These are phyloP conservation scores for Antrozous pallidus DNA, from an alignment of 2,797 vertebrate species.

Conservation along the genomic window DNA sequence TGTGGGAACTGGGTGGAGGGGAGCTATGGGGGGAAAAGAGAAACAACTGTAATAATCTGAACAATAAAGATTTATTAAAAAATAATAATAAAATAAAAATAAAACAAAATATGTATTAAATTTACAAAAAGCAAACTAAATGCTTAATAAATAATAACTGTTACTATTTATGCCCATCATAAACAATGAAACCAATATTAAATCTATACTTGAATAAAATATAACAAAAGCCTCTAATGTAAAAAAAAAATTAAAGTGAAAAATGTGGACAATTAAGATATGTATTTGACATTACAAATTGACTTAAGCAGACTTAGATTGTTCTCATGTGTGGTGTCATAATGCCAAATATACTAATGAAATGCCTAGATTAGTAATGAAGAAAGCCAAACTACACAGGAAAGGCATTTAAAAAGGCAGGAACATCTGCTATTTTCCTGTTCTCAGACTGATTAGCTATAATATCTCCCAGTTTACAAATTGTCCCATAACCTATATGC, in stretches of 20 bases:
- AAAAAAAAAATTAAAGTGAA: background rate
- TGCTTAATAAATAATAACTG: background rate
- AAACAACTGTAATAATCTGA: too few relatives aligned
- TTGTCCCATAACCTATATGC: background rate
- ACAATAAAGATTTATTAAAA: too few relatives aligned
- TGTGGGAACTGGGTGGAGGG: too few relatives aligned
- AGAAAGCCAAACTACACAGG: background rate
- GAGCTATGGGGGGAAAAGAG: too few relatives aligned
- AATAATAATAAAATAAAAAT: too few relatives aligned
- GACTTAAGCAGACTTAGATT: background rate
- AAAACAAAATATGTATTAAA: too few relatives aligned
- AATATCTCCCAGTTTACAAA: background rate
- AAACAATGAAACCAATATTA: background rate
- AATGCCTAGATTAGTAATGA: background rate
- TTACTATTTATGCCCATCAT: background rate
- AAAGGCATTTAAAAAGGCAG: background rate
- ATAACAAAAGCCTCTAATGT: background rate
- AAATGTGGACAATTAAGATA: background rate
- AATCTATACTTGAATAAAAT: background rate
- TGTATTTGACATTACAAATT: background rate
- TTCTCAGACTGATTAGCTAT: background rate
- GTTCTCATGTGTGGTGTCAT: background rate
- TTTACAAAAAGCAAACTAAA: too few relatives aligned
- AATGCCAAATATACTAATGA: constrained; percentile 10
- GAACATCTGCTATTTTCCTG: background rate